Percentiles rank a stretch among this genome's conserved stretches.
These are phyloP conservation scores for Platyura marginata DNA, from an alignment of 1,140 invertebrate genomes.

Conservation along the genomic window DNA sequence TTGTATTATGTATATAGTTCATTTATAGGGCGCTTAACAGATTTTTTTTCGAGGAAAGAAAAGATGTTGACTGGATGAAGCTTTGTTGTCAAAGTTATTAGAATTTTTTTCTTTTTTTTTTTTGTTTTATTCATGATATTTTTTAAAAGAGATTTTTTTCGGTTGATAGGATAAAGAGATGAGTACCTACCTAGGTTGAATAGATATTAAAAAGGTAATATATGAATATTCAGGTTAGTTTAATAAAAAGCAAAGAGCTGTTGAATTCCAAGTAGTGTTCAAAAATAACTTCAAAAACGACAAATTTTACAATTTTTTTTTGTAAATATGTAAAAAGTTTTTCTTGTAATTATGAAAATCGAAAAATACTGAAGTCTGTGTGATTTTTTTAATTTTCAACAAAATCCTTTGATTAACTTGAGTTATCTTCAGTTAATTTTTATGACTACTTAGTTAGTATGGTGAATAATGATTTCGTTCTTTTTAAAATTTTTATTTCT, in stretches of 20 bases:
- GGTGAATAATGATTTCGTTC: too few relatives aligned
- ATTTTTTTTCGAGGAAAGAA: neutral
- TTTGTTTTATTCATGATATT: neutral
- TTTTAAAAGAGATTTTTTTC: neutral
- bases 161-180: too few relatives aligned
- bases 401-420: neutral
- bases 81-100: neutral
- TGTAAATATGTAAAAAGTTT: neutral
- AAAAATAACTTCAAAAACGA: neutral
- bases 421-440: neutral
- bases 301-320: neutral
- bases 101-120: neutral
- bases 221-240: too few relatives aligned
- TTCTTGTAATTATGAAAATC: neutral
- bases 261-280: too few relatives aligned
- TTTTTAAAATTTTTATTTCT: too few relatives aligned
- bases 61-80: neutral
- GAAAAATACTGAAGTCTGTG: neutral
- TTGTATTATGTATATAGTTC: neutral
- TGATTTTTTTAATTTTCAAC: too few relatives aligned
- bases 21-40: neutral
- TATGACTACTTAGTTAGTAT: too few relatives aligned
- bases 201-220: too few relatives aligned
- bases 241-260: too few relatives aligned
- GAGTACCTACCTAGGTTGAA: too few relatives aligned